Base-by-base conservation (phyloP, 92 coral and sea anemone species). In the Chrysogorgia sp. region DNA sequence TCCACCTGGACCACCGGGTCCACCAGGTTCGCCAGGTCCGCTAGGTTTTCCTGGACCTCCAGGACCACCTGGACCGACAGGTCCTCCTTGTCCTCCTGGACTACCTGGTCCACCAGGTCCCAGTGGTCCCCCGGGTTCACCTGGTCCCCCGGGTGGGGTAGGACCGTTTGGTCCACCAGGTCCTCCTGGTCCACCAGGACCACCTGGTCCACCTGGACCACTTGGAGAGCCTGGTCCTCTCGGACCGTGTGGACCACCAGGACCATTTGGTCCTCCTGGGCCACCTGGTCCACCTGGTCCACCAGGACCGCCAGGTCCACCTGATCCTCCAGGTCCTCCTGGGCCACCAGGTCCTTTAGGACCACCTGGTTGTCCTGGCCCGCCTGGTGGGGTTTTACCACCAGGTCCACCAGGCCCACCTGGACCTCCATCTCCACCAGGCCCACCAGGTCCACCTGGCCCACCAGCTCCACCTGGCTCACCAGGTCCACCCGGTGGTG, bases 1-100 rank as follows among this genome's bases (percentile, higher is more conserved):
- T 20, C 96, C 96, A 26, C 93, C 91, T 1, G 97, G 97, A 10
- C 90, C 87, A 1, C 88, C 93, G 31, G 97, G 97, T 32, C 93
- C 93, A 0, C 93, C 92, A 0, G 97, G 97, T 0, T 90, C 97
- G 10, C 88, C 86, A 21, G 88, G 92, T 7, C 90, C 92, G 3
- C 85, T 88, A 8, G 97, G 93, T 13, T 91, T 91, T 21, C 86
- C 82, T 1, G 93, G 90, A 9, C 97, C 97, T 3, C 86, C 90
- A 0, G 92, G 97, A 0, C 87, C 89, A 7, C 85, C 85, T 29
- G 85, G 85, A 3, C 47, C 63, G 22, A 89, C 92, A 5, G 97
- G 92, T 23, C 97, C 97, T 13, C 84, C 81, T 2, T 90, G 88
- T 15, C 93, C 97, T 6, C 87, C 93, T 0, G 92, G 97, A 1